Base-by-base conservation (phyloP, 2,888 invertebrate species). In the Heliconius ismenius region DNA sequence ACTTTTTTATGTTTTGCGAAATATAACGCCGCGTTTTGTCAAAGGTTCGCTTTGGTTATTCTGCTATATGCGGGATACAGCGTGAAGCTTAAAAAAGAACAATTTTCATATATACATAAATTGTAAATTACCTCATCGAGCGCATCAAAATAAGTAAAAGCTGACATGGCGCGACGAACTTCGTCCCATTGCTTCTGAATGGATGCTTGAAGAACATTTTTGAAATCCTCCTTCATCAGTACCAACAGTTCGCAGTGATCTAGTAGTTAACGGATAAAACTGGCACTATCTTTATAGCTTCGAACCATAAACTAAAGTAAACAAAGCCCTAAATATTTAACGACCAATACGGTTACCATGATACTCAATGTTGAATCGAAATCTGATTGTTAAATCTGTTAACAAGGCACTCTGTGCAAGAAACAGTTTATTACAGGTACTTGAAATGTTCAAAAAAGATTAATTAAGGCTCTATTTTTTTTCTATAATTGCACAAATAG, bases 171-270 rank as follows among this genome's bases (percentile, higher is more conserved):
- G 9, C 88, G 88, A 68, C 92, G 92, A 24, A 96, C 94, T 83
- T 95, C 92, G 76, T 95, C 95, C 96, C 96, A 96, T 83, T 96
- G 95, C 75, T 94, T 92, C 83, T 95, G 91, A 9, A 96, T 92
- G 0, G 95, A 93, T 0, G 90, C 91, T 85, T 95, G 95, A 62
- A 96, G 90, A 4, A 96, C 92, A 87, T 91, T 90, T 81, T 96
- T 95, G 83, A 97, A 97, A 83, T 96, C 95, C 78, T 95, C 94
- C 81, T 95, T 95, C 87, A 95, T 94, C 75, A 97, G 85, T 62
- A 92, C 94, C 77, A 97, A 86, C 67, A 97, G 88, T 87, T 97
- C 97, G 81, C 96, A 95, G 73, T 94, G 93, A 82, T 88, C 93
- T 94, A 81, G 36, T 39, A 11, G 32, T 28, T 26, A 76, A 68